A percentile compares a stretch with the other conserved stretches of the same genome.
These are phyloP conservation scores for Chydorus sphaericus DNA, from an alignment of 2,888 invertebrate genomes.

Conservation along the genomic window DNA sequence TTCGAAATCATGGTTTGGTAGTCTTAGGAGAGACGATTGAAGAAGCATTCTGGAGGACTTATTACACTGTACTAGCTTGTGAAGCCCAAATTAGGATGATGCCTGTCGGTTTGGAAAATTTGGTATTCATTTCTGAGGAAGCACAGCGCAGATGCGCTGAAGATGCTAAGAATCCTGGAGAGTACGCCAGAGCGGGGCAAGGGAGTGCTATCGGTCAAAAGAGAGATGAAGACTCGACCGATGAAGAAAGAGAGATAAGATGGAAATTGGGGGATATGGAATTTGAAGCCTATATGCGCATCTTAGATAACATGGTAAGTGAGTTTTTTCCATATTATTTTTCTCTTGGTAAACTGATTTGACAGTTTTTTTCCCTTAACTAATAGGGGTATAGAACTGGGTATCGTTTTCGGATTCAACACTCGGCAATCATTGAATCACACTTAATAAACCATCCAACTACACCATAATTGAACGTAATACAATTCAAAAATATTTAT, in stretches of 20 bases:
- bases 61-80: constrained; percentile 67
- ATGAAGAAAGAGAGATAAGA: constrained; percentile 34
- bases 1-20: constrained; percentile 74
- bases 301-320: constrained; percentile 80
- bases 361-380: too few species aligned
- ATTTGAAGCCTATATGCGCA: constrained; percentile 92
- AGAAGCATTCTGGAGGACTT: constrained; percentile 81
- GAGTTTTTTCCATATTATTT: too few species aligned
- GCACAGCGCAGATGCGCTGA: constrained; percentile 39
- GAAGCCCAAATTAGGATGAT: constrained; percentile 71
- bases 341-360: too few species aligned
- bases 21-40: constrained; percentile 92
- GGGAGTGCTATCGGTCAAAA: constrained; percentile 24
- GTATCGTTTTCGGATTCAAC: too few species aligned
- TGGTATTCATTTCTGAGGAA: constrained; percentile 59
- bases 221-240: constrained; percentile 24
- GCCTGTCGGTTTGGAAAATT: constrained; percentile 61
- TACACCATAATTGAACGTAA: too few species aligned
- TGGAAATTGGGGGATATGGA: constrained; percentile 90
- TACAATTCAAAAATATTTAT: too few species aligned
- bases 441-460: too few species aligned
- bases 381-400: too few species aligned
- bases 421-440: too few species aligned
- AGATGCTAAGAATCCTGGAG: not conserved
- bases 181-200: not conserved